Evolutionary conservation across 2,888 invertebrate genomes (phyloP).

Genomic region (Patella ulyssiponensis): DNA sequence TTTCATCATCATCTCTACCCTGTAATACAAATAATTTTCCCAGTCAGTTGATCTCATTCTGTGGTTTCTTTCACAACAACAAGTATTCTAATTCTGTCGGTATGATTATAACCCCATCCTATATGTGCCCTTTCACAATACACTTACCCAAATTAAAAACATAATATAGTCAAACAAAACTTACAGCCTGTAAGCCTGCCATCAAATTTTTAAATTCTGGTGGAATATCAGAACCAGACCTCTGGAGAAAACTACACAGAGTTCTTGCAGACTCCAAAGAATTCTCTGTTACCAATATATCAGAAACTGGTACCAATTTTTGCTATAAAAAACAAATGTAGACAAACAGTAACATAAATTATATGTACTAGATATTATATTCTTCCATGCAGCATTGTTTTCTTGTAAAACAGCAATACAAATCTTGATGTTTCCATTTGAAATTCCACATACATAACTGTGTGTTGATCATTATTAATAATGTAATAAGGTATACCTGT

Average conservation of each 20-base stretch:
- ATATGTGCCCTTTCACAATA: too few species aligned
- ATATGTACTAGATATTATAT: too few species aligned
- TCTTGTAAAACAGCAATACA: not conserved
- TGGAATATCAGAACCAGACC: constrained; percentile 43
- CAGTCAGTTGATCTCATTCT: not conserved
- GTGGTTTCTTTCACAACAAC: too few species aligned
- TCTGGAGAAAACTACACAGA: constrained; percentile 43
- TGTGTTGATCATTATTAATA: not conserved
- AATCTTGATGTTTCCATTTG: not conserved
- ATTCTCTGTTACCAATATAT: constrained; percentile 51
- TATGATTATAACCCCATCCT: too few species aligned
- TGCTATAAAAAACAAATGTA: not conserved
- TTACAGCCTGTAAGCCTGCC: constrained; percentile 48
- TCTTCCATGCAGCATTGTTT: not conserved
- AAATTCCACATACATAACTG: constrained; percentile 1
- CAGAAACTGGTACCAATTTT: constrained; percentile 46
- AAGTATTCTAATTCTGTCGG: too few species aligned
- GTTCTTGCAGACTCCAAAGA: constrained; percentile 29
- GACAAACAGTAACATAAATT: too few species aligned
- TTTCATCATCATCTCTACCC: constrained; percentile 50
- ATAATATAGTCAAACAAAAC: not conserved
- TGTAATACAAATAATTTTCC: constrained; percentile 28
- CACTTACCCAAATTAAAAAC: too few species aligned
- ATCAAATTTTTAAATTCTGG: constrained; percentile 40
- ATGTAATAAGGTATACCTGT: constrained; percentile 27